These are phyloP conservation scores for Micromussa lordhowensis DNA, from an alignment of 92 coral and sea anemone genomes.

Conservation along the genomic window DNA sequence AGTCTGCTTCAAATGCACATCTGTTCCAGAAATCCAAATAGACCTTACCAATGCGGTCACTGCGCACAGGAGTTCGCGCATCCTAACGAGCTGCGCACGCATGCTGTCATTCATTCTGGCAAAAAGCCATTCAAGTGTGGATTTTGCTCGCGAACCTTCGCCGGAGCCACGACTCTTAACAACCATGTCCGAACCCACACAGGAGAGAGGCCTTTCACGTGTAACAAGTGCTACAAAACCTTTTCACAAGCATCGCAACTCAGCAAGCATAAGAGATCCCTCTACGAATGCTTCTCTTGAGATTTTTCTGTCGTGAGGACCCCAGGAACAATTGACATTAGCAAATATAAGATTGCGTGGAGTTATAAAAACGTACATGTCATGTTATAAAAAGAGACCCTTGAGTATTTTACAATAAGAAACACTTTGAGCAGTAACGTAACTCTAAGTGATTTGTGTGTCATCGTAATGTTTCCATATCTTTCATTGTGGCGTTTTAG, in stretches of 20 bases:
- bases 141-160: conserved; percentile 91
- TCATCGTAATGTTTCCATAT: neutral
- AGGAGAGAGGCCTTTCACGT: conserved; percentile 94
- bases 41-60: conserved; percentile 94
- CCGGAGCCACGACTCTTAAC: conserved; percentile 95
- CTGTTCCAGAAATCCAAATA: conserved; percentile 76
- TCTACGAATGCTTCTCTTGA: conserved; percentile 74
- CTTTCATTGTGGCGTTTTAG: neutral
- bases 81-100: conserved; percentile 93
- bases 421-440: neutral
- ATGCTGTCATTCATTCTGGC: conserved; percentile 94
- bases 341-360: neutral
- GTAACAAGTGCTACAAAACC: conserved; percentile 83
- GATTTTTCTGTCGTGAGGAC: neutral
- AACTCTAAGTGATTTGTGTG: neutral
- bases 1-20: conserved; percentile 86
- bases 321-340: neutral
- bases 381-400: neutral
- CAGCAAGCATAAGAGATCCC: conserved; percentile 90
- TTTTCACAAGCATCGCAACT: conserved; percentile 97
- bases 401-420: neutral
- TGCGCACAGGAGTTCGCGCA: conserved; percentile 82
- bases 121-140: conserved; percentile 98
- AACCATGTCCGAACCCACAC: conserved; percentile 97
- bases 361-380: neutral